These are phyloP conservation scores for Neodiprion lecontei DNA, from an alignment of 1,140 invertebrate genomes.

Conservation along the genomic window DNA sequence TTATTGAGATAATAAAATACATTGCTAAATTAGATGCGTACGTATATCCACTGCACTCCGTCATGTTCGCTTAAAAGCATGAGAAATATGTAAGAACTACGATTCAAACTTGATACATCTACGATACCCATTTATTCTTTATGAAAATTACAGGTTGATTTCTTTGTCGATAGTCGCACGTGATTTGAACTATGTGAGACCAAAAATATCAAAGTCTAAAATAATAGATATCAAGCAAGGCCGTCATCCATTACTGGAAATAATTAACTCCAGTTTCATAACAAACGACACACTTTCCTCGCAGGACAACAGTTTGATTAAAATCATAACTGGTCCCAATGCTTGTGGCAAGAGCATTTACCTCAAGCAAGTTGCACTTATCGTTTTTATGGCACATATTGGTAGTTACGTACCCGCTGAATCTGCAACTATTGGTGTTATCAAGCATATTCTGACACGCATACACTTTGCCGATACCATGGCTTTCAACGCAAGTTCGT, in stretches of 20 bases:
- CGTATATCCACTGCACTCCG: conserved; percentile 30
- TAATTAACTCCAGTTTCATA: conserved; percentile 72
- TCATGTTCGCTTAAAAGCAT: neutral
- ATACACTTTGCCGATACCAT: conserved; percentile 79
- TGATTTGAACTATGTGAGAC: conserved; percentile 76
- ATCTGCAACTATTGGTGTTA: conserved; percentile 69
- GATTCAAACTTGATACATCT: conserved; percentile 5
- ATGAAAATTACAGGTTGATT: conserved; percentile 68
- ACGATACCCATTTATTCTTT: conserved; percentile 9
- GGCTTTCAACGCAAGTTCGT: conserved; percentile 82
- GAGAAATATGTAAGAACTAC: neutral
- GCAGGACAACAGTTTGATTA: conserved; percentile 66
- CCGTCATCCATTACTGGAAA: conserved; percentile 80
- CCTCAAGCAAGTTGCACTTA: conserved; percentile 82
- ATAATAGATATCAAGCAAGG: conserved; percentile 75
- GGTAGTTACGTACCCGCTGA: conserved; percentile 89
- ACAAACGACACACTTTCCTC: conserved; percentile 75
- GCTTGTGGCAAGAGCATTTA: conserved; percentile 93
- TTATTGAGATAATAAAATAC: conserved; percentile 69
- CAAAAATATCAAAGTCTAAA: conserved; percentile 66
- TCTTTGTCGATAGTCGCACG: conserved; percentile 74
- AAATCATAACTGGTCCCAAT: conserved; percentile 88
- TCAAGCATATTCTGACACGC: conserved; percentile 79
- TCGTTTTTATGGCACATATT: conserved; percentile 85
- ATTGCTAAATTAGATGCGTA: conserved; percentile 81